Evolutionary conservation across 2,888 invertebrate species (phyloP), one percentile per base, ranked within the genome.

Genomic region (Noctua comes): DNA sequence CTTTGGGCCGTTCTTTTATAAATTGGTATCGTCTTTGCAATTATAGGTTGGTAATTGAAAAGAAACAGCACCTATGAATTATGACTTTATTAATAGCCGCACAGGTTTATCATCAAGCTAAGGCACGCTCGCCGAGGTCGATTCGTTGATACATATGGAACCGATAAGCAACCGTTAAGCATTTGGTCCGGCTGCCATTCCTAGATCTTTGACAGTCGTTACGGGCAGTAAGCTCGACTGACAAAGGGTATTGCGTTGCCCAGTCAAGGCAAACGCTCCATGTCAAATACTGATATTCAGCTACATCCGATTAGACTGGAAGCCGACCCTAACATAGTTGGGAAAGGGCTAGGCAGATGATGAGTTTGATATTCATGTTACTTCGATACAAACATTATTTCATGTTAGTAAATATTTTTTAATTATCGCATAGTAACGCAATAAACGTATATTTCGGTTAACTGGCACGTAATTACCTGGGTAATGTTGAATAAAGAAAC

Each of bases 21-120:
- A 65, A 74, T 78, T 54, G 27, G 2, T 66, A 78, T 78, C 16
- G 43, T 73, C 59, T 54, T 70, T 65, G 43, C 48, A 54, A 69
- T 77, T 21, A 31, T 68, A 27, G 16, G n/a, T 18, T 65, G n/a
- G 27, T n/a, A 62, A 36, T 75, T 43, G 74, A 78, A 77, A 81
- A 62, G 0, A n/a, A 51, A 78, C 59, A 59, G 18, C 13, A 21
- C 18, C 3, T 48, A n/a, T 5, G 31, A 24, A 54, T 1, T 68
- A 27, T 77, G 43, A 75, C 5, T 62, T 51, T 51, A 31, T 1
- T 21, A 31, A 57, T 4, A 62, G 16, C 18, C 1, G 27, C 3
- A 18, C 3, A 3, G 21, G 21, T 62, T 31, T 1, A 21, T 31
- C 1, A 18, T n/a, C 27, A 27, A 27, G n/a, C 57, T 13, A 16